A percentile compares a stretch with the other conserved stretches of the same genome.
phyloP scores from a whole-genome alignment of 2,797 vertebrate species.

The Aselliscus stoliczkanus region DNA sequence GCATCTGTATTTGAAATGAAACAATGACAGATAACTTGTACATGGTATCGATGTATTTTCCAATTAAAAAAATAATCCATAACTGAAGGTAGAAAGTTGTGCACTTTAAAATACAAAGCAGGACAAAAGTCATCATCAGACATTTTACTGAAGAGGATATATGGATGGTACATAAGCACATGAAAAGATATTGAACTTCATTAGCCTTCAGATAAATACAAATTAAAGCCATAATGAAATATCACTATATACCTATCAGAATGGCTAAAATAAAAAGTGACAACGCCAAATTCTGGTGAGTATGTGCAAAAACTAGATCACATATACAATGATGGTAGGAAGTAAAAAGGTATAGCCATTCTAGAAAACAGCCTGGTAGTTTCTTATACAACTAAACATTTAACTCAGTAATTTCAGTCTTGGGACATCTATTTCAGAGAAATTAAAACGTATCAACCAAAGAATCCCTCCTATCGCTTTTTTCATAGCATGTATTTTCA shows the following conservation, averaged over 20 bases:
- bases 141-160: neutral
- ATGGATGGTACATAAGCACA: neutral
- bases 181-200: neutral
- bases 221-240: neutral
- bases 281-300: neutral
- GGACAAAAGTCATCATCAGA: neutral
- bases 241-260: neutral
- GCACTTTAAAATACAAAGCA: neutral
- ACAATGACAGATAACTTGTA: neutral
- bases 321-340: neutral
- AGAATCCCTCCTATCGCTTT: neutral
- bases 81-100: neutral
- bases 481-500: neutral
- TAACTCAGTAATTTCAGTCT: neutral
- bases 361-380: neutral
- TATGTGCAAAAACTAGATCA: neutral
- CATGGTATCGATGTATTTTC: neutral
- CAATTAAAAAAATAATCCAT: neutral
- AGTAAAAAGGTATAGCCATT: neutral
- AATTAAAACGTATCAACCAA: neutral
- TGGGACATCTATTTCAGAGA: neutral
- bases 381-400: neutral
- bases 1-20: neutral
- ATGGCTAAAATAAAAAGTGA: neutral
- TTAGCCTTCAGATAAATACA: neutral